Evolutionary conservation across 1,140 invertebrate genomes (phyloP), one percentile per base, ranked within the genome.

Genomic region (Macrosteles quadrilineatus): DNA sequence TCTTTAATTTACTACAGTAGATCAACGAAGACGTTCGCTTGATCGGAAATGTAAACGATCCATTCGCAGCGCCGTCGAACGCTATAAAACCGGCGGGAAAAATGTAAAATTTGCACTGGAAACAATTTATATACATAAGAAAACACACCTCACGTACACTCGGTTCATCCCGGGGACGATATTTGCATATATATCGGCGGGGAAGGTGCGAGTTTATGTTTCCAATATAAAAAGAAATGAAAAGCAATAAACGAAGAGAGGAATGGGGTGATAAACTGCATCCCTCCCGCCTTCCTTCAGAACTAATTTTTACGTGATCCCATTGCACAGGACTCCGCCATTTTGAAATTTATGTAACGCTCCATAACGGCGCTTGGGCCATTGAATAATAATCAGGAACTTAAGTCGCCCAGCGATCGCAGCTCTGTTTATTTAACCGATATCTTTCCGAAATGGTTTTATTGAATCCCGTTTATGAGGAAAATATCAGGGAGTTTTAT

Each of bases 191-290:
- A 70, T 70, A 70, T 70, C 17, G n/a, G 27, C 57, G 31, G 23
- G 62, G 14, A 59, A 11, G 55, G 69, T 43, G 21, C 36, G 29
- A 59, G 25, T 70, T 70, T 70, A 70, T 59, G 69, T 30, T 40
- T n/a, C 45, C 62, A 55, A 66, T 70, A 70, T 70, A 70, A 70
- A 70, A 70, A 70, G 69, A 70, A 70, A 70, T 70, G 69, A 70
- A 70, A 70, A 70, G 57, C 69, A 36, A 70, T 70, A 70, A 70
- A 70, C 27, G 30, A 36, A 69, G 67, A 57, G 66, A 68, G 47
- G 50, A 30, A 55, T 55, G 14, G 23, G 27, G 31, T 21, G 30
- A 25, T 68, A 50, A 55, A 47, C 43, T 67, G 27, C n/a, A n/a
- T n/a, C 53, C 53, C 19, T 55, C 30, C 47, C 27, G 27, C 11